These are phyloP conservation scores for Zhengitettix transpicula DNA, from an alignment of 2,888 invertebrate genomes.

Conservation along the genomic window DNA sequence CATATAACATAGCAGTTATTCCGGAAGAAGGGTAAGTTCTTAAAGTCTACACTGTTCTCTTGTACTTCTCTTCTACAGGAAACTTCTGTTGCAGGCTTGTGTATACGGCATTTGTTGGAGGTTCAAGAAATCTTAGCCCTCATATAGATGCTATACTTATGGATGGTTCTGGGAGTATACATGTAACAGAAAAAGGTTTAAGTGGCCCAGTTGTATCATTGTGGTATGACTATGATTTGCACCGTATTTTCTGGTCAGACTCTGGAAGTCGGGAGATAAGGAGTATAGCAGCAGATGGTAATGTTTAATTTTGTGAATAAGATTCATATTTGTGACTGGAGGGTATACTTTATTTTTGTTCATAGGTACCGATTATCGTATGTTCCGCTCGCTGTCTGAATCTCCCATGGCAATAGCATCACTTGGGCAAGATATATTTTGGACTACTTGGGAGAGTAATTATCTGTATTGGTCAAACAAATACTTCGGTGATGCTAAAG, in stretches of 20 bases:
- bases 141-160: constrained; percentile 52
- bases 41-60: neutral
- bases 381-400: neutral
- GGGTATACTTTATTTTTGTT: neutral
- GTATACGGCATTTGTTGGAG: constrained; percentile 34
- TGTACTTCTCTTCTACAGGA: neutral
- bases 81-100: constrained; percentile 33
- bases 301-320: constrained; percentile 8
- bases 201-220: constrained; percentile 35
- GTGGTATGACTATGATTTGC: constrained; percentile 36
- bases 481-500: constrained; percentile 21
- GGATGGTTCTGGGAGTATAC: constrained; percentile 38
- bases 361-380: constrained; percentile 3
- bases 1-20: constrained; percentile 48
- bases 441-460: constrained; percentile 41
- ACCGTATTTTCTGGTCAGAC: constrained; percentile 50
- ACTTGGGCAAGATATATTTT: constrained; percentile 48
- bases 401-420: constrained; percentile 39
- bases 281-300: constrained; percentile 42
- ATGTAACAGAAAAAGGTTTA: constrained; percentile 26
- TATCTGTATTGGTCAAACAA: constrained; percentile 44
- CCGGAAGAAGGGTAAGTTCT: constrained; percentile 43
- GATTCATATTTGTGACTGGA: neutral
- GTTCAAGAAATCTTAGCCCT: neutral
- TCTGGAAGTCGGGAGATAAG: constrained; percentile 47